Evolutionary conservation across 2,888 invertebrate genomes (phyloP).

Genomic region (Xylota segnis): DNA sequence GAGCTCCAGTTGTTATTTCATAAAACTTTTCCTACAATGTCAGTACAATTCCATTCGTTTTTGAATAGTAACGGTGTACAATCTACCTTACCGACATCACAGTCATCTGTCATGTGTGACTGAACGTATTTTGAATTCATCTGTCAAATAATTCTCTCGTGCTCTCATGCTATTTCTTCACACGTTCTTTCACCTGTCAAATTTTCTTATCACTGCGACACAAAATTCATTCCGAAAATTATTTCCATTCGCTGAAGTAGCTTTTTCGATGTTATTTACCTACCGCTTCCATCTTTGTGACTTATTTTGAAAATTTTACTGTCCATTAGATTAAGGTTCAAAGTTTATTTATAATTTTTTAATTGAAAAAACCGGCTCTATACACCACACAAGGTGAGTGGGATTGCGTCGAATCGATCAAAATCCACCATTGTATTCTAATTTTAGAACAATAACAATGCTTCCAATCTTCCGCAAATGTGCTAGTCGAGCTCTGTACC

Average conservation of each 20-base stretch:
- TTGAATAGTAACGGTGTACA: background rate
- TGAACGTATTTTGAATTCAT: background rate
- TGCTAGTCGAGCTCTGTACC: slow-evolving; percentile 40
- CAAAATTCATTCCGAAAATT: slow-evolving; percentile 35
- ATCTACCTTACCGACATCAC: slow-evolving; percentile 5
- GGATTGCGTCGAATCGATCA: background rate
- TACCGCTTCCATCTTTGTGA: slow-evolving; percentile 10
- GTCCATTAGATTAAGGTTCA: slow-evolving; percentile 52
- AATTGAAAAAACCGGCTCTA: slow-evolving; percentile 36
- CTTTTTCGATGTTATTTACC: slow-evolving; percentile 19
- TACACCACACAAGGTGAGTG: slow-evolving; percentile 28
- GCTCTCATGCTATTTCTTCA: slow-evolving; percentile 9
- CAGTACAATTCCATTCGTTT: background rate
- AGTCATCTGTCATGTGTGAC: background rate
- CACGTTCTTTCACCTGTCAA: slow-evolving; percentile 13
- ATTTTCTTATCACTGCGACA: slow-evolving; percentile 33
- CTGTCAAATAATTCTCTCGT: background rate
- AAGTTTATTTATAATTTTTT: slow-evolving; percentile 56
- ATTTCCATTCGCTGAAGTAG: slow-evolving; percentile 22
- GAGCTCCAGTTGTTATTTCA: no score
- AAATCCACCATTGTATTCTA: background rate
- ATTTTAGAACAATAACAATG: slow-evolving; percentile 58
- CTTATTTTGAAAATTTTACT: slow-evolving; percentile 26
- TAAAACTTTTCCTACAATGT: no score
- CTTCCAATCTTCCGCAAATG: slow-evolving; percentile 67